Conservation (phyloP, 2,888 invertebrate species). For the Mimachlamys varia region DNA sequence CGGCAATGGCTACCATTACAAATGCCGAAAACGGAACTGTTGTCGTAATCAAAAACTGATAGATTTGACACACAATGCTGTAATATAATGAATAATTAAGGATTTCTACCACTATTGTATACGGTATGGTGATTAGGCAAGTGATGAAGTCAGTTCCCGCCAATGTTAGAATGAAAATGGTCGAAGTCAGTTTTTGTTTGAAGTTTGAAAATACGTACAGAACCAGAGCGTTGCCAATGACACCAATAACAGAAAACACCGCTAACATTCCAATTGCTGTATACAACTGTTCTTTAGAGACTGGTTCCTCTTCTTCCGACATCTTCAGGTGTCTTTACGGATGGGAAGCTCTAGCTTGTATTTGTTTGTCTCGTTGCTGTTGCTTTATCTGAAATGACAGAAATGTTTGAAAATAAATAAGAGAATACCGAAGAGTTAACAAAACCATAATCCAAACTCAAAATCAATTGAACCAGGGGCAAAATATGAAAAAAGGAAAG, state of each 20-base stretch:
- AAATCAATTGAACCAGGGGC: no score
- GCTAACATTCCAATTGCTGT: constrained; percentile 67
- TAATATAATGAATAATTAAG: constrained; percentile 65
- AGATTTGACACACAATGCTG: constrained; percentile 72
- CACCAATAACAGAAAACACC: constrained; percentile 70
- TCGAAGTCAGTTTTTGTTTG: constrained; percentile 75
- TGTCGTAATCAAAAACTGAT: constrained; percentile 73
- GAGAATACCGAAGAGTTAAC: no score
- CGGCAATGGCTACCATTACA: constrained; percentile 75
- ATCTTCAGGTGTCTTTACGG: neutral
- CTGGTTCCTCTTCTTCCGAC: constrained; percentile 1
- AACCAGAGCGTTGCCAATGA: constrained; percentile 75
- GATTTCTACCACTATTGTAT: constrained; percentile 74
- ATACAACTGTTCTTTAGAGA: constrained; percentile 44
- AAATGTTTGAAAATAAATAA: neutral
- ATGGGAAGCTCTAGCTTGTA: neutral
- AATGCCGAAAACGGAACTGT: constrained; percentile 77
- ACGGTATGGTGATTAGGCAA: constrained; percentile 76
- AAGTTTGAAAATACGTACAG: constrained; percentile 72
- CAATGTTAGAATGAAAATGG: constrained; percentile 76
- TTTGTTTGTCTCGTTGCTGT: neutral
- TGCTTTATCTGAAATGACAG: neutral
- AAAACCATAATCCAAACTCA: no score
- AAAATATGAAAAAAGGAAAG: no score
- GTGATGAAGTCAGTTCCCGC: constrained; percentile 77